A percentile compares a stretch with the other conserved stretches of the same genome.
Evolutionary conservation across 35 echinoderm and acorn worm species (phyloP).

Genomic region (Ptychodera flava): DNA sequence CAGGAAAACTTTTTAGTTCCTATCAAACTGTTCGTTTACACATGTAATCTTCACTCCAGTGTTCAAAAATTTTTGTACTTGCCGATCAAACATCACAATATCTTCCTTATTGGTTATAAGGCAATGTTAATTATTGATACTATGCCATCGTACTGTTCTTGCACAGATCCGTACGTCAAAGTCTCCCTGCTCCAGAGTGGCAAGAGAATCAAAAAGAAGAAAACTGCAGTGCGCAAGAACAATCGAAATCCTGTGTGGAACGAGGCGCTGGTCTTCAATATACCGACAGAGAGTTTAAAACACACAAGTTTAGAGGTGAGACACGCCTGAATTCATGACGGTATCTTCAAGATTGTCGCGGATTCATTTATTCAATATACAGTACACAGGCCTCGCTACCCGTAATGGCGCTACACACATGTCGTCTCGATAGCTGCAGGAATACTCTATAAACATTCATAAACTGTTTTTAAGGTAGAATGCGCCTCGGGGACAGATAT

Average conservation of each 20-base stretch:
- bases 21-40: background rate
- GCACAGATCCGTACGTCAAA: conserved; percentile 94
- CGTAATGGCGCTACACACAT: background rate
- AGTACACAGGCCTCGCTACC: too few relatives aligned
- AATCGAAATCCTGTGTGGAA: conserved; percentile 89
- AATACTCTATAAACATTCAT: background rate
- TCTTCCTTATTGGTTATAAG: background rate
- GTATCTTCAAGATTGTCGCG: too few relatives aligned
- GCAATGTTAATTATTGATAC: background rate
- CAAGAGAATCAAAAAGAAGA: conserved; percentile 83
- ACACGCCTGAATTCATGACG: too few relatives aligned
- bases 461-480: background rate
- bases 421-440: background rate
- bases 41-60: background rate
- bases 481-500: too few relatives aligned
- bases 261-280: conserved; percentile 82
- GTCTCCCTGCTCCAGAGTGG: conserved; percentile 74
- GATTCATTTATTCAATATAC: too few relatives aligned
- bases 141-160: conserved; percentile 4
- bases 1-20: too few relatives aligned
- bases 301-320: conserved; percentile 39
- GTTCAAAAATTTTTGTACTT: background rate
- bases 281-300: conserved; percentile 79
- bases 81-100: background rate
- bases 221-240: conserved; percentile 51